These are phyloP conservation scores for Bellardia pandia DNA, from an alignment of 2,888 invertebrate genomes.

Conservation along the genomic window DNA sequence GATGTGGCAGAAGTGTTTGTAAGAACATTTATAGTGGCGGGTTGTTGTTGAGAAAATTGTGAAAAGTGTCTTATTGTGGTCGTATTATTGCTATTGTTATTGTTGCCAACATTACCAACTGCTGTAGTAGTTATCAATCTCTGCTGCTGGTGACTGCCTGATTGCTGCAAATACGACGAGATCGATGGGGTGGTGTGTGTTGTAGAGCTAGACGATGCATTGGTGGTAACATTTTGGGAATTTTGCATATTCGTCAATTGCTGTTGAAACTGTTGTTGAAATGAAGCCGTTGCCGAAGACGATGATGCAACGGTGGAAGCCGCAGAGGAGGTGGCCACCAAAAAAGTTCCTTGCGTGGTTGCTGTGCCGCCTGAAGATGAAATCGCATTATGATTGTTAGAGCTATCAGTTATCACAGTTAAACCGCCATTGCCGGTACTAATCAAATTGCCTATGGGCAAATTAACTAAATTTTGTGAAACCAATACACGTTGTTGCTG, in stretches of 20 bases:
- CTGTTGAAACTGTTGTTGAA: conserved; percentile 77
- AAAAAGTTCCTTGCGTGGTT: conserved; percentile 75
- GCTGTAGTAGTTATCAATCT: conserved; percentile 72
- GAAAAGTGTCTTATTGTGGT: conserved; percentile 79
- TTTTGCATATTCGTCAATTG: conserved; percentile 68
- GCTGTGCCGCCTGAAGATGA: conserved; percentile 56
- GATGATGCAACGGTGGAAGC: conserved; percentile 65
- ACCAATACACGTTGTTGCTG: conserved; percentile 78
- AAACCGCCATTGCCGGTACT: conserved; percentile 78
- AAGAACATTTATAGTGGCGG: conserved; percentile 70
- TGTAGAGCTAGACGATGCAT: conserved; percentile 68
- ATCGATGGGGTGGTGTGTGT: conserved; percentile 70
- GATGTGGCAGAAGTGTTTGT: conserved; percentile 50
- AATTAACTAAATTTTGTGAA: conserved; percentile 83
- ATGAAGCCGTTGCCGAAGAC: conserved; percentile 73
- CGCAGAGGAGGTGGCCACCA: conserved; percentile 75
- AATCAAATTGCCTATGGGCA: conserved; percentile 80
- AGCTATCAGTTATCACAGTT: conserved; percentile 71
- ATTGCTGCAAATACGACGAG: conserved; percentile 62
- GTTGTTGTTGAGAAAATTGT: conserved; percentile 76
- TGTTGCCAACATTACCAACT: conserved; percentile 47
- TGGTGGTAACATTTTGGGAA: conserved; percentile 37
- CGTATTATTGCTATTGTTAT: conserved; percentile 60
- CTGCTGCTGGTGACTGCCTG: conserved; percentile 64
- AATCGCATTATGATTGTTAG: conserved; percentile 45